Percentiles rank a stretch among this genome's conserved stretches.
phyloP scores from a whole-genome alignment of 2,113 vertebrate genomes.

The Clarias macrocephalus region DNA sequence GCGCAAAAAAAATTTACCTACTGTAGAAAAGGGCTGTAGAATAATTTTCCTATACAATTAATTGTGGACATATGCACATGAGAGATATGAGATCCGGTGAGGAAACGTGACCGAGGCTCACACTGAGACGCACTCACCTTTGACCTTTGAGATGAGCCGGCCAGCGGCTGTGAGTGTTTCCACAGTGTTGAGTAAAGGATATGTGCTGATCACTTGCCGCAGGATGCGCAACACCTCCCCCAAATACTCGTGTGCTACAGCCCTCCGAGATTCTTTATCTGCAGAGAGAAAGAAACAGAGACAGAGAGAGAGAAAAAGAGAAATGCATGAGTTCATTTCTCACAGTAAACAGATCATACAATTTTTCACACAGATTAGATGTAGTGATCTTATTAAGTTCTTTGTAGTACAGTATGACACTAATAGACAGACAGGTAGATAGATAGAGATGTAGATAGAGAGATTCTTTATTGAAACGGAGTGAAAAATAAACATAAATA shows the following conservation, averaged over 20 bases:
- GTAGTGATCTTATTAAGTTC: neutral
- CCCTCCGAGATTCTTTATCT: conserved; percentile 80
- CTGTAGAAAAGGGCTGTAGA: neutral
- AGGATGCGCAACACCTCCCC: conserved; percentile 87
- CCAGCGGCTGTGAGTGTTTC: conserved; percentile 91
- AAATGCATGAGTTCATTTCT: neutral
- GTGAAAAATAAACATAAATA: no score
- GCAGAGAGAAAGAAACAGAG: conserved; percentile 20
- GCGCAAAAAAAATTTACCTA: neutral
- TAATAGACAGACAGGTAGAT: no score
- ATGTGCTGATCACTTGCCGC: conserved; percentile 86
- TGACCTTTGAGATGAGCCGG: conserved; percentile 92
- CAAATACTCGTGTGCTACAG: conserved; percentile 85
- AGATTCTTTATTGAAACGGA: no score
- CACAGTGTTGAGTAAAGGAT: conserved; percentile 92
- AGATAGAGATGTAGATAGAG: no score
- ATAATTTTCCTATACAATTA: neutral
- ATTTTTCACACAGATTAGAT: neutral
- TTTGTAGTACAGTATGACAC: neutral
- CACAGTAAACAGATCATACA: neutral
- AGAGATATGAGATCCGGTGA: neutral
- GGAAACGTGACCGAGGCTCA: neutral
- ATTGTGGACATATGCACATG: neutral
- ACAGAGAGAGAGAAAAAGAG: neutral
- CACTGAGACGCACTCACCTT: conserved; percentile 73